Base-by-base conservation (phyloP, 2,797 vertebrate species). In the Acrocephalus scirpaceus region DNA sequence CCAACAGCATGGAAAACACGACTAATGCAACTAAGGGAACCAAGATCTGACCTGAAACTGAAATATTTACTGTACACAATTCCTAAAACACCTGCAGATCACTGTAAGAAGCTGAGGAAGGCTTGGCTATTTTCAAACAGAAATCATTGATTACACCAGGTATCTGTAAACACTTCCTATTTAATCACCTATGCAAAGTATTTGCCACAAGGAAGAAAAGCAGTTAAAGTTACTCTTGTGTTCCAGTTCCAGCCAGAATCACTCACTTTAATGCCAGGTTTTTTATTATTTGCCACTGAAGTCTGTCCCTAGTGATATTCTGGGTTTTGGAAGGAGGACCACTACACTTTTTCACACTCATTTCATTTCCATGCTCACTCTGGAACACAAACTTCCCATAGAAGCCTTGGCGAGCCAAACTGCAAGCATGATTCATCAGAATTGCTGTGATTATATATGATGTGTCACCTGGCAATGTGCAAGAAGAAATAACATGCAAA, bases 401-500 rank as follows among this genome's bases (percentile, higher is more conserved):
- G 23, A 47, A 82, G 82, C 40, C 36, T 81, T 3, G 0, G 51
- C 86, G 5, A 70, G 70, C 48, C 86, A 73, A 96, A 88, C 62
- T 90, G 74, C 88, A 90, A 92, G 56, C 64, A 61, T 81, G 95
- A 96, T 76, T 95, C 91, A 96, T 90, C 75, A 92, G 27, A 93
- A 95, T 48, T 67, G 81, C 88, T 19, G 3, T 48, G 90, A 91
- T 94, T 95, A 93, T 60, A 95, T 86, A 92, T 89, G 83, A 94
- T 92, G 81, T 86, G 92, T 82, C 94, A 97, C 81, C 88, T 82
- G 84, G 91, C 83, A 94, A 74, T 51, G 86, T 66, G 89, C 57
- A 84, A 87, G 84, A 90, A 94, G 86, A 95, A 96, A 84, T 67
- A 93, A 81, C 93, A 96, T 48, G 88, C 92, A 96, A 96, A 94